Evolutionary conservation across 2,113 vertebrate genomes (phyloP).

Genomic region (Perccottus glenii): DNA sequence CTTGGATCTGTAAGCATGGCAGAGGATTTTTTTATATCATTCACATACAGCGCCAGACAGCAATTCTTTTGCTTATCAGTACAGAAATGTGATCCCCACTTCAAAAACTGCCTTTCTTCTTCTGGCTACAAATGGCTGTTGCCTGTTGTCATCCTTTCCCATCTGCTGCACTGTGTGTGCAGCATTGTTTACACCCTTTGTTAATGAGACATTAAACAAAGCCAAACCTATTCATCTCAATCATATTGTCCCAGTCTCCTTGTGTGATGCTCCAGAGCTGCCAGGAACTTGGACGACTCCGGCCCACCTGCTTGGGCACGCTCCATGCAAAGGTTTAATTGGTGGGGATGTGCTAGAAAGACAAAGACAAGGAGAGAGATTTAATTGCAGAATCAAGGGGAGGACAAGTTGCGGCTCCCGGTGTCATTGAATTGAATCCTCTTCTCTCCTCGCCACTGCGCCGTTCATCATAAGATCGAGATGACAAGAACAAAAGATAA

Average conservation of each 20-base stretch:
- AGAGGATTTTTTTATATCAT: background rate
- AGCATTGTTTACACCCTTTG: conserved; percentile 49
- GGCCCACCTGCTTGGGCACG: conserved; percentile 45
- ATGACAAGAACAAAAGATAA: conserved; percentile 50
- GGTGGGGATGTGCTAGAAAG: conserved; percentile 14
- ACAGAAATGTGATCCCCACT: conserved; percentile 17
- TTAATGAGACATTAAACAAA: conserved; percentile 60
- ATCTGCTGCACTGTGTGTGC: conserved; percentile 49
- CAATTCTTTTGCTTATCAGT: conserved; percentile 28
- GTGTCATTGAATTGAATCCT: conserved; percentile 9
- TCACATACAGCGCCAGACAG: conserved; percentile 13
- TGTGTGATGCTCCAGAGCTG: conserved; percentile 31
- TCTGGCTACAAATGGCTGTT: conserved; percentile 36
- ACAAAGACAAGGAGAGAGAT: conserved; percentile 27
- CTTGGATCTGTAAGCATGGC: conserved; percentile 4
- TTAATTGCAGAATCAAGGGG: conserved; percentile 27
- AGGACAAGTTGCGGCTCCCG: background rate
- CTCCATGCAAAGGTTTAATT: conserved; percentile 53
- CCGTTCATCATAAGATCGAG: conserved; percentile 35
- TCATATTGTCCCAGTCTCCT: conserved; percentile 40
- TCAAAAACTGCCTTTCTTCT: conserved; percentile 29
- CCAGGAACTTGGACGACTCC: conserved; percentile 43
- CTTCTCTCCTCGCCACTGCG: conserved; percentile 9
- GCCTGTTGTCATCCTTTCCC: conserved; percentile 37
- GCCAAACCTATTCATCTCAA: conserved; percentile 56